These are phyloP conservation scores for Andricus grossulariae DNA, from an alignment of 1,140 invertebrate species.

Conservation along the genomic window DNA sequence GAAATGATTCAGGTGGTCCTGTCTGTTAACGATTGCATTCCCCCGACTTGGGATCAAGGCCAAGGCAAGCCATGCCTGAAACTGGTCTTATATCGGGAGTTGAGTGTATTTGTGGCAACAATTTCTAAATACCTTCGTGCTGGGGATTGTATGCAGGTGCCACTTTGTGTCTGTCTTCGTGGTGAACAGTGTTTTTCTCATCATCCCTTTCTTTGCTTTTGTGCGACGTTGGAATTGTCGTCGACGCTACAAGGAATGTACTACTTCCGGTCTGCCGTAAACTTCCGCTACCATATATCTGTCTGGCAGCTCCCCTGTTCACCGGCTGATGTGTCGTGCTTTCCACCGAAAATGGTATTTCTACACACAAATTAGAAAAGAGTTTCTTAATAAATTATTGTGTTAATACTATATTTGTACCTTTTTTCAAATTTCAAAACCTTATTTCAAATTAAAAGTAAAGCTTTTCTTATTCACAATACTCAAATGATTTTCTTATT, in stretches of 20 bases:
- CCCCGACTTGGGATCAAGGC: no score
- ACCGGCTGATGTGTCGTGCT: conserved; percentile 61
- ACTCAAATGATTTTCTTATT: not conserved
- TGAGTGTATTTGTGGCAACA: not conserved
- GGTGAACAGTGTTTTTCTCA: conserved; percentile 51
- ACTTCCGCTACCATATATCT: conserved; percentile 78
- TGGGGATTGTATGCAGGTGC: conserved; percentile 40
- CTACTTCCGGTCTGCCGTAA: conserved; percentile 66
- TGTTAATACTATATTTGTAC: not conserved
- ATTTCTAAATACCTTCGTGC: conserved; percentile 37
- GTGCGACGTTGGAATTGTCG: conserved; percentile 43
- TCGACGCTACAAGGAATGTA: conserved; percentile 48
- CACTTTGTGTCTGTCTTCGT: conserved; percentile 54
- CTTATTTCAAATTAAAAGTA: conserved; percentile 2
- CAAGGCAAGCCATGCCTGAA: no score
- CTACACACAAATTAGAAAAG: conserved; percentile 22
- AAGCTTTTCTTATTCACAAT: not conserved
- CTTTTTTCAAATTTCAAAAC: not conserved
- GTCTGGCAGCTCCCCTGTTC: conserved; percentile 77
- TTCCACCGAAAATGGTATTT: conserved; percentile 44
- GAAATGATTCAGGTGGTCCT: no score
- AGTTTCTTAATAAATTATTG: no score
- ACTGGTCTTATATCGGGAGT: no score
- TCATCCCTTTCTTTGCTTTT: conserved; percentile 51
- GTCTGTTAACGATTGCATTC: no score